Evolutionary conservation across 2,113 vertebrate genomes (phyloP), one percentile per base, ranked within the genome.

Genomic region (Eonycteris spelaea): DNA sequence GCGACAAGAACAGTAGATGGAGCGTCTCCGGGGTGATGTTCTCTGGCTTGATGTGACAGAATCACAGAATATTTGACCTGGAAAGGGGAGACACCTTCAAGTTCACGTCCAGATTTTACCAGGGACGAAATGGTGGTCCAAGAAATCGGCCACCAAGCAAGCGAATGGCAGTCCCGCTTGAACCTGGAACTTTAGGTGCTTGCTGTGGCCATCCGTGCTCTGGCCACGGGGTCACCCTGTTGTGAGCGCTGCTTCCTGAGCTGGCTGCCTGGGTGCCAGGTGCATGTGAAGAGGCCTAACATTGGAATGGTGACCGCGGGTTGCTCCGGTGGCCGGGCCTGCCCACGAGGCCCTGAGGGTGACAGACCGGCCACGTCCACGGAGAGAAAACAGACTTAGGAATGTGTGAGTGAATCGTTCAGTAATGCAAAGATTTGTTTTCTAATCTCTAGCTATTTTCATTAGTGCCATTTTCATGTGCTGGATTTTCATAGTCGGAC

Each of bases 271-370:
- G 67, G n/a, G 45, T 24, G 86, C 82, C 48, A 12, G 57, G 11
- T 33, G 10, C 18, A 12, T 15, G 11, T 16, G 51, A 40, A 4
- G 7, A 15, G 65, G 18, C 33, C 24, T 38, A 5, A 4, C 0
- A 0, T 24, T 48, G 74, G 35, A 48, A 84, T 61, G 55, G 63
- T 21, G 45, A 26, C 85, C 71, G 35, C 71, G 38, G 16, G 33
- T 26, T 19, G 28, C 73, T 28, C 51, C 8, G 71, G 35, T 48
- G 65, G 55, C 79, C 6, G 30, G 78, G 6, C 53, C 71, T 18
- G 35, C 33, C 35, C 18, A 0, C 5, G 40, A 89, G 88, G 38
- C 40, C 30, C 43, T 15, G 51, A 7, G 0, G 5, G 19, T 2
- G 28, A 65, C 48, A 26, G 45, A 65, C 45, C 3, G 11, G 51